phyloP scores from a whole-genome alignment of 1,140 invertebrate species.

The Phocides pigmalion region DNA sequence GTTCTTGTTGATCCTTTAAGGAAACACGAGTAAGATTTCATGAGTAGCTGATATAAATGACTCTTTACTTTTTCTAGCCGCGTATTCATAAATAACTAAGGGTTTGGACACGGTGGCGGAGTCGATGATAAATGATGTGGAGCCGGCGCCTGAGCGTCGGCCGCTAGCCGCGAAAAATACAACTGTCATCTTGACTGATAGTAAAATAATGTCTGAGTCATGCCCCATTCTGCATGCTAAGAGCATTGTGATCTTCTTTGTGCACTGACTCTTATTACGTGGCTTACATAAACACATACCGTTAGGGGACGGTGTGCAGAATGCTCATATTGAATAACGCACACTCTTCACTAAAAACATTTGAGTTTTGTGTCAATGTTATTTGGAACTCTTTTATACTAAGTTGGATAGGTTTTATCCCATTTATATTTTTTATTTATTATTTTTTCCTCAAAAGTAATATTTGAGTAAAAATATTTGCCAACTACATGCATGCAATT shows the following conservation, averaged over 20 bases:
- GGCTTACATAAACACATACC: conserved; percentile 51
- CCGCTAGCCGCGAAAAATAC: conserved; percentile 80
- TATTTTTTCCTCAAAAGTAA: no score
- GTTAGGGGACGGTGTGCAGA: conserved; percentile 5
- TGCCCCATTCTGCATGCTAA: conserved; percentile 72
- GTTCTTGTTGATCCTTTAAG: conserved; percentile 13
- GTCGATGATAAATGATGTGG: conserved; percentile 77
- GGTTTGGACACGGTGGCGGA: conserved; percentile 64
- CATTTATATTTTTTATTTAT: no score
- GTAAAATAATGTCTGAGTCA: conserved; percentile 77
- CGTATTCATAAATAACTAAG: conserved; percentile 74
- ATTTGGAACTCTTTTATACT: no score
- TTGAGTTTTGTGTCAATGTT: no score
- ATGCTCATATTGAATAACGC: conserved; percentile 6
- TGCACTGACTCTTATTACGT: conserved; percentile 64
- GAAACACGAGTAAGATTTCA: conserved; percentile 36
- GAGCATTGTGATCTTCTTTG: conserved; percentile 68
- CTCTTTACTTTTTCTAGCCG: conserved; percentile 59
- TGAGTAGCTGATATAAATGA: conserved; percentile 55
- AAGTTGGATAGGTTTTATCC: no score
- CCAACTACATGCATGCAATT: no score
- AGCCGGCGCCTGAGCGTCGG: conserved; percentile 74
- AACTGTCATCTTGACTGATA: conserved; percentile 82
- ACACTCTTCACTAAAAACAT: no score
- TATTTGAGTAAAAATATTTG: no score